phyloP scores from a whole-genome alignment of 2,888 invertebrate genomes.

The Stramonita haemastoma region DNA sequence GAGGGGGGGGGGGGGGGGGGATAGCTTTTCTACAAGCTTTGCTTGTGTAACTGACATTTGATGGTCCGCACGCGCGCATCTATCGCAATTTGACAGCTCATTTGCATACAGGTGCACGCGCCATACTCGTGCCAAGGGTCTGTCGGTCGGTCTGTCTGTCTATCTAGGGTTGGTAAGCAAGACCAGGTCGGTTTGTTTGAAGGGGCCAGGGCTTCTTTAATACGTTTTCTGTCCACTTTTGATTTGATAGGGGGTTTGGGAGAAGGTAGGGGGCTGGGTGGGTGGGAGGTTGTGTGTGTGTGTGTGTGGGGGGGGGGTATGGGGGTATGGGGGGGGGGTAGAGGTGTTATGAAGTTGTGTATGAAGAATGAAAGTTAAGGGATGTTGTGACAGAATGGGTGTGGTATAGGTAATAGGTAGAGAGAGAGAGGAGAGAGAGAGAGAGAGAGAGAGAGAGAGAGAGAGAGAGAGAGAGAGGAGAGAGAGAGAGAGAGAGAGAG shows the following conservation, averaged over 20 bases:
- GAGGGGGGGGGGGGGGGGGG: background rate
- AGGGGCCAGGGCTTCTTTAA: slow-evolving; percentile 2
- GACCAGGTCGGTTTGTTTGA: background rate
- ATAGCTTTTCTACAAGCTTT: background rate
- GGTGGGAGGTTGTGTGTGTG: background rate
- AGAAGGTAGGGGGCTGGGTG: background rate
- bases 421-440: slow-evolving; percentile 1
- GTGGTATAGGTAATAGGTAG: background rate
- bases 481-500: too few species aligned
- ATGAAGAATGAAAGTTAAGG: too few species aligned
- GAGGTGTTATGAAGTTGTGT: background rate
- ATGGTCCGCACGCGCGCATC: slow-evolving; percentile 39
- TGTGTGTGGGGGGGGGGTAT: background rate
- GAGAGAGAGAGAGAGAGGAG: background rate
- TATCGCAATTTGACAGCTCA: slow-evolving; percentile 46
- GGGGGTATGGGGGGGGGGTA: background rate
- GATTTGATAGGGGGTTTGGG: slow-evolving; percentile 1
- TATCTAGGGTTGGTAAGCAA: background rate
- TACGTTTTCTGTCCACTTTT: slow-evolving; percentile 24
- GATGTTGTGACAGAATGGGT: background rate
- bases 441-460: background rate
- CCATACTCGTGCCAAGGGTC: background rate
- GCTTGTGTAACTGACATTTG: slow-evolving; percentile 34
- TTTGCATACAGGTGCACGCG: slow-evolving; percentile 50
- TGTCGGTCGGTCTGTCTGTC: background rate